These are phyloP conservation scores for Brachionus angularis DNA, from an alignment of 1,140 invertebrate genomes.

Conservation along the genomic window DNA sequence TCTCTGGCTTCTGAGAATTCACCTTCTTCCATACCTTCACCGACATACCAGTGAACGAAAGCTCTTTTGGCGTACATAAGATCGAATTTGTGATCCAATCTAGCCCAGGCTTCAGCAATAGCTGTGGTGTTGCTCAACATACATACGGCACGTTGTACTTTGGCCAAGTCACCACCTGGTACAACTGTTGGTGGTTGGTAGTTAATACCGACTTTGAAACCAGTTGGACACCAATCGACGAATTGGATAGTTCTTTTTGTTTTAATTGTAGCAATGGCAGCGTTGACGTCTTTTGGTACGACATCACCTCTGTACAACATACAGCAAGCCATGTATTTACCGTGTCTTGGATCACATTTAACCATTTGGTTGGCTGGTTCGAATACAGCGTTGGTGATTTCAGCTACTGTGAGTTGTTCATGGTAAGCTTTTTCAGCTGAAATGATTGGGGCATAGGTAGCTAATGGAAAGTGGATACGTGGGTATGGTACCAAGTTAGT, in stretches of 20 bases:
- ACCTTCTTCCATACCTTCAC: constrained; percentile 61
- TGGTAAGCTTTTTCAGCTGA: constrained; percentile 50
- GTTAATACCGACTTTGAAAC: constrained; percentile 67
- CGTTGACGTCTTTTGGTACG: constrained; percentile 77
- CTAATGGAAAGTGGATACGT: constrained; percentile 56
- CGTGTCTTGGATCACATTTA: constrained; percentile 65
- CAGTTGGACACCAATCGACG: constrained; percentile 48
- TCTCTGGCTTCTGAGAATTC: constrained; percentile 53
- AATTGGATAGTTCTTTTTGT: constrained; percentile 46
- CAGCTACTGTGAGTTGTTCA: constrained; percentile 61
- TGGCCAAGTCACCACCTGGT: constrained; percentile 67
- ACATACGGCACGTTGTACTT: constrained; percentile 64
- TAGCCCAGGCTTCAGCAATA: constrained; percentile 72
- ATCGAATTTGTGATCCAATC: constrained; percentile 59
- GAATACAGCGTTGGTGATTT: constrained; percentile 64
- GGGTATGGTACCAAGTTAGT: constrained; percentile 59
- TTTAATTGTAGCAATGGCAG: constrained; percentile 63
- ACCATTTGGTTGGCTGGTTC: constrained; percentile 68
- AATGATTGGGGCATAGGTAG: constrained; percentile 56
- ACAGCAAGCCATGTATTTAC: constrained; percentile 74
- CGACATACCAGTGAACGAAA: constrained; percentile 52
- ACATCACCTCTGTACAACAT: constrained; percentile 55
- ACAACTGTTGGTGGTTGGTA: constrained; percentile 72
- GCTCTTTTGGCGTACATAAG: constrained; percentile 47
- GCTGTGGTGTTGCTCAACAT: constrained; percentile 78